Evolutionary conservation across 1,140 invertebrate genomes (phyloP).

Genomic region (Colletes latitarsis): DNA sequence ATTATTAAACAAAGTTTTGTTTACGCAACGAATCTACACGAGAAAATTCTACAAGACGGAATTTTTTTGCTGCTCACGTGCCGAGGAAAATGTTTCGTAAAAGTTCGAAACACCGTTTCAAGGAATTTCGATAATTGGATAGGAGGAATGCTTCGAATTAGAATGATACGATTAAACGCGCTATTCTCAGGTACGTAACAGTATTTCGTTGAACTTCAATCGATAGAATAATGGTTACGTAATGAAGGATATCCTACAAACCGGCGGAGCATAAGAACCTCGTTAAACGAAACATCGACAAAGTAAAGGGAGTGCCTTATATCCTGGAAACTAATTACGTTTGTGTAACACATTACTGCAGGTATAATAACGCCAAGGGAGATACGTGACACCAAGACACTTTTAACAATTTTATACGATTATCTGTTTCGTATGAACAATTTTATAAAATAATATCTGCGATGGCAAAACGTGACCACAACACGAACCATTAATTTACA

Average conservation of each 20-base stretch:
- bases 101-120: background rate
- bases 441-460: background rate
- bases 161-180: too few relatives aligned
- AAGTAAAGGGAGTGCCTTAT: background rate
- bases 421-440: background rate
- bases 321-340: slow-evolving; percentile 1
- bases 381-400: background rate
- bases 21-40: too few relatives aligned
- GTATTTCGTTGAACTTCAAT: background rate
- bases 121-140: too few relatives aligned
- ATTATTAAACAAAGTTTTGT: too few relatives aligned
- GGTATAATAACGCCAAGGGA: background rate
- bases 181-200: background rate
- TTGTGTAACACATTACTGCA: background rate
- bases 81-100: background rate
- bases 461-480: background rate
- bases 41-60: too few relatives aligned
- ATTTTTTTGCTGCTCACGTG: too few relatives aligned
- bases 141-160: too few relatives aligned
- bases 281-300: slow-evolving; percentile 1
- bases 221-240: background rate
- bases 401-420: background rate
- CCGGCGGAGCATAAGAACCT: background rate
- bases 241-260: background rate
- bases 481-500: background rate